Conservation (phyloP, 30 jellyfish, hydroid and myxozoan species). For the Aurelia aurita region DNA sequence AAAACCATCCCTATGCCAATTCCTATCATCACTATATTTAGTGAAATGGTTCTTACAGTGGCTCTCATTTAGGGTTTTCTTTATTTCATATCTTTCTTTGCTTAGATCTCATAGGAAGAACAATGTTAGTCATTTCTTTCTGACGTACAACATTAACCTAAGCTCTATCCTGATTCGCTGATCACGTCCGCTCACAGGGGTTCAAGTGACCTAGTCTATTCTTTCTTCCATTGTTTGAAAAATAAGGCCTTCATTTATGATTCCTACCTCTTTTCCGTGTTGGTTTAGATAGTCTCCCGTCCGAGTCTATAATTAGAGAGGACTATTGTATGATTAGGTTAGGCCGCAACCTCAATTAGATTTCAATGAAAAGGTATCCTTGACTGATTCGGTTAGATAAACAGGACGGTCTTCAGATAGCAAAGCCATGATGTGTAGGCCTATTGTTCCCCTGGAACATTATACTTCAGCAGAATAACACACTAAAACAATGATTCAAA, state of each 20-base stretch:
- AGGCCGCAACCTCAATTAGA: constrained; percentile 25
- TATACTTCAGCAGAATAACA: too few relatives aligned
- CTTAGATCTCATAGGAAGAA: constrained; percentile 1
- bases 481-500: too few relatives aligned
- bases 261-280: constrained; percentile 45
- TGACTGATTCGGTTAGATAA: background rate
- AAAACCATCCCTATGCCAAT: too few relatives aligned
- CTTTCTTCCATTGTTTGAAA: background rate
- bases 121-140: constrained; percentile 11
- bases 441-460: too few relatives aligned
- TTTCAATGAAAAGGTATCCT: background rate
- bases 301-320: constrained; percentile 1
- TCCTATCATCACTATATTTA: too few relatives aligned
- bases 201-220: background rate
- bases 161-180: constrained; percentile 12
- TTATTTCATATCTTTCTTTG: too few relatives aligned
- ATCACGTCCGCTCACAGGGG: constrained; percentile 31
- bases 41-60: too few relatives aligned
- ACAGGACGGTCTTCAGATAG: background rate
- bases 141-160: background rate
- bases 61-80: too few relatives aligned
- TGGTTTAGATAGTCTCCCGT: constrained; percentile 7
- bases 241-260: background rate
- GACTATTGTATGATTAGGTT: background rate
- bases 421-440: too few relatives aligned